Conservation (phyloP, 2,113 vertebrate species). For the Microtus richardsoni region DNA sequence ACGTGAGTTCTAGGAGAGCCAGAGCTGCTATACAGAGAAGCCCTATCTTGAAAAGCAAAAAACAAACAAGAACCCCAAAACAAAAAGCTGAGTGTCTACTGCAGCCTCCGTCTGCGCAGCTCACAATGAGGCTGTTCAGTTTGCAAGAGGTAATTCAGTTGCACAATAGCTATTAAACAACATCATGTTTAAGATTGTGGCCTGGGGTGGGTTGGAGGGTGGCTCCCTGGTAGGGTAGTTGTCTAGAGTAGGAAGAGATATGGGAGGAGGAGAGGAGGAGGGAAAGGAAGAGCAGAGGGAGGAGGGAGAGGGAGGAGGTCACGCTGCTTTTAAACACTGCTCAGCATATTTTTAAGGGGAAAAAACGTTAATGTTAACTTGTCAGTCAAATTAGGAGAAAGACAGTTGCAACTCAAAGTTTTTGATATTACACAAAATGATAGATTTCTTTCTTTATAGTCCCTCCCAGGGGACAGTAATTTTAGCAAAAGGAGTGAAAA, state of each 20-base stretch:
- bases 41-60: too few species aligned
- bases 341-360: background rate
- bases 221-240: background rate
- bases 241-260: background rate
- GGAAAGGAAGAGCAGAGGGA: background rate
- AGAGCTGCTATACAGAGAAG: too few species aligned
- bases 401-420: background rate
- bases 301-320: background rate
- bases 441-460: slow-evolving; percentile 1
- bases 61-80: too few species aligned
- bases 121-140: background rate
- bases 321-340: background rate
- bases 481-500: background rate
- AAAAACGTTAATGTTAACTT: background rate
- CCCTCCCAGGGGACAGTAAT: background rate
- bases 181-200: background rate
- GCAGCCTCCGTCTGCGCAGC: background rate
- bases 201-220: too few species aligned
- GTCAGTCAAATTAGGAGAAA: background rate
- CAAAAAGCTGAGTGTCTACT: background rate
- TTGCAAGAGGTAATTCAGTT: background rate
- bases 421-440: background rate
- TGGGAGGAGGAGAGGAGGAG: accelerated
- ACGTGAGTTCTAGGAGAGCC: too few species aligned
- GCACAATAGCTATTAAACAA: background rate